Evolutionary conservation across 2,113 vertebrate genomes (phyloP), one percentile per base, ranked within the genome.

Genomic region (Cebidichthys violaceus): DNA sequence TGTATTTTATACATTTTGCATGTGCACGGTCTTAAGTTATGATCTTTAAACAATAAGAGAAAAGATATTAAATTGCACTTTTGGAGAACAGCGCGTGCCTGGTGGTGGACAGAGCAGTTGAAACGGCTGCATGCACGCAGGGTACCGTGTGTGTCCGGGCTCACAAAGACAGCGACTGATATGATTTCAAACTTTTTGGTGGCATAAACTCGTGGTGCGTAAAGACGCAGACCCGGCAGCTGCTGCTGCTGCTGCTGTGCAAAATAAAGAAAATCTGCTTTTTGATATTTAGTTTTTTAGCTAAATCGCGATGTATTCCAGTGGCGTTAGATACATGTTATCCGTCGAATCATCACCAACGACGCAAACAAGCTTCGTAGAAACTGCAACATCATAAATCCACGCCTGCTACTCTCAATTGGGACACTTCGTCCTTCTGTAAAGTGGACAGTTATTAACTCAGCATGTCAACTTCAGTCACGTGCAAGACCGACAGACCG

Each of bases 121-220:
- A 50, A 71, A 55, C 14, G 11, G 45, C 9, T 5, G 33, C 13
- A 24, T 4, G 14, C 2, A 15, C 0, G 24, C 0, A 11, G 9
- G 9, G 27, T 52, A 4, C 22, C 0, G 45, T 22, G 22, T 22
- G 22, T 15, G 73, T n/a, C 4, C 47, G 2, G 11, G 5, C 15
- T 31, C 6, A 41, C 7, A 39, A 20, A 52, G 35, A 50, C 3
- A 62, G 14, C 2, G 10, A 66, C 6, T 9, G 0, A 24, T 14
- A 9, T 24, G 13, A 13, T 54, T 41, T 37, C 31, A 57, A 86
- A 89, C 79, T 85, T 86, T 74, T n/a, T 17, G n/a, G 14, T n/a
- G 1, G 24, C 4, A 14, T 41, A 22, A 77, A 64, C 50, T 84
- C 31, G 4, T 11, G 33, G 37, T 70, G 79, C 79, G 57, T 77